Percentiles rank a stretch among this genome's conserved stretches.
Evolutionary conservation across 2,888 invertebrate species (phyloP).

Genomic region (Andrena bicolor): DNA sequence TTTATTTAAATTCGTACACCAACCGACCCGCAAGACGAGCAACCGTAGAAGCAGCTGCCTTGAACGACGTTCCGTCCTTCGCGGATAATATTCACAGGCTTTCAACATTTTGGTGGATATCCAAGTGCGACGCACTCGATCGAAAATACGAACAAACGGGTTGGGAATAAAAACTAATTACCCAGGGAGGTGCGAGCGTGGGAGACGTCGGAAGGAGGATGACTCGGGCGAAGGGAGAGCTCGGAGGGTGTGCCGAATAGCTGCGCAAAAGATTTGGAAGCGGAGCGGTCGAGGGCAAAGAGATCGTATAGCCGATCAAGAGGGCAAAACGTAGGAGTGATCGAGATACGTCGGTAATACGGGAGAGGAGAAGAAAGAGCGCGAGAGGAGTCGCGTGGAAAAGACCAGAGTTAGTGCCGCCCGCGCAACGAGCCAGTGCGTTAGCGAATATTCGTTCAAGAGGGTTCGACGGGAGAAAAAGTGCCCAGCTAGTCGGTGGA

Average conservation of each 20-base stretch:
- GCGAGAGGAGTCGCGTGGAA: conserved; percentile 73
- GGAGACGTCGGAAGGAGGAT: not conserved
- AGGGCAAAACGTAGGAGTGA: conserved; percentile 54
- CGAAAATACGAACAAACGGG: conserved; percentile 32
- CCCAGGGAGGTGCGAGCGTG: not conserved
- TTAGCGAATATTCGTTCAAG: conserved; percentile 66
- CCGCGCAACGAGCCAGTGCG: conserved; percentile 81
- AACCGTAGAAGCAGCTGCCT: not conserved
- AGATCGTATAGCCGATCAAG: conserved; percentile 41
- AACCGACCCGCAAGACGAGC: not conserved
- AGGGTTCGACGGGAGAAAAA: conserved; percentile 47
- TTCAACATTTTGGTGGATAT: conserved; percentile 38
- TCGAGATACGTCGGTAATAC: conserved; percentile 59
- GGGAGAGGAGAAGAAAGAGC: conserved; percentile 65
- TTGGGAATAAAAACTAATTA: conserved; percentile 13
- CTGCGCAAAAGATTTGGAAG: not conserved
- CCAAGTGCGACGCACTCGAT: conserved; percentile 47
- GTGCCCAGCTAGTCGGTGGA: conserved; percentile 13
- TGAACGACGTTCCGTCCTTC: not conserved
- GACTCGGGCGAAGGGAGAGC: not conserved
- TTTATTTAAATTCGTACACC: not conserved
- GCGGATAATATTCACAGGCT: not conserved
- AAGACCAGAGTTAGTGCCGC: conserved; percentile 82
- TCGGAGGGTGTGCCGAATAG: not conserved
- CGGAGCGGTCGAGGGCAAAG: not conserved